Base-by-base conservation (phyloP, 92 coral and sea anemone species). In the Paramuricea clavata region DNA sequence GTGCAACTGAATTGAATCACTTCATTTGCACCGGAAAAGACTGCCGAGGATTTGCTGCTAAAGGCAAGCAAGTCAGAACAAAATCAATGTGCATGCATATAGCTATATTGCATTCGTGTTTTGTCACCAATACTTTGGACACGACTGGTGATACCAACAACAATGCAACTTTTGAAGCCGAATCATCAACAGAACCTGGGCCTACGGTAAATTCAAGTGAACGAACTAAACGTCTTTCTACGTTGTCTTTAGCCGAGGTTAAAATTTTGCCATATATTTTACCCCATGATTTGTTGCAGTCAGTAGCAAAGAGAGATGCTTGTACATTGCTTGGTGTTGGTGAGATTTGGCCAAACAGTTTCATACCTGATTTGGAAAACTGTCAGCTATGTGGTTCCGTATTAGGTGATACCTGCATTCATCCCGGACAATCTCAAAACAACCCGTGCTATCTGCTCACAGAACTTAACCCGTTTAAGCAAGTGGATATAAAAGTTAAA, bases 1-100 rank as follows among this genome's bases (percentile, higher is more conserved):
- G 83, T 17, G 26, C 28, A 39, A n/a, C n/a, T n/a, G n/a, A n/a
- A n/a, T 39, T 10, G 4, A 39, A 21, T 8, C 30, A 72, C 6
- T 85, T 10, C 44, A 16, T 76, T 49, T 76, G 89, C 27, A 36
- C 85, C 1, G 89, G 89, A 39, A 86, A 86, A 65, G 88, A 85
- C 57, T 85, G 88, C 49, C 71, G 88, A 23, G 88, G 88, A 3
- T 74, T 30, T 71, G 54, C 82, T 5, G 76, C 88, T 3, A 85
- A 50, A 59, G 72, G 71, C 9, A 76, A 86, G 32, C 89, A 85
- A 41, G 36, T 19, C 10, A 75, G 76, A 77, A 86, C 85, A 21
- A 86, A 86, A 49, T 86, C 84, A 0, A 75, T 86, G 84, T 86
- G 89, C 36, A 43, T 27, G 0, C 77, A 86, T 64, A 74, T 76